phyloP scores from a whole-genome alignment of 1,140 invertebrate genomes.

The Dreissena polymorpha region DNA sequence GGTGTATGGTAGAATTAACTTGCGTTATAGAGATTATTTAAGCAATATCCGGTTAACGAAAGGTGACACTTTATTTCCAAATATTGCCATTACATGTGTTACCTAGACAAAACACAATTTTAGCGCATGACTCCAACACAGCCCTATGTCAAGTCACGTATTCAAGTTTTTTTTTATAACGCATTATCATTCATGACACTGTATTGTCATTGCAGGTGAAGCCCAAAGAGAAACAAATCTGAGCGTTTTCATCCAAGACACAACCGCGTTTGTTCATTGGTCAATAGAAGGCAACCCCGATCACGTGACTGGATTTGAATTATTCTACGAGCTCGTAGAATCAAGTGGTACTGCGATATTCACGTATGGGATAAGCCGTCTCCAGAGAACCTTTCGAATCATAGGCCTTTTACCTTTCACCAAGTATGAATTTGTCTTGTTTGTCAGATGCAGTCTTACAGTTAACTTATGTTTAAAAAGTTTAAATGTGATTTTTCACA shows the following conservation, averaged over 20 bases:
- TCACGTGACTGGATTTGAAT: constrained; percentile 13
- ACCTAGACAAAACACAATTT: no score
- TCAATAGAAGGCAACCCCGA: constrained; percentile 3
- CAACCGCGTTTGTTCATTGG: constrained; percentile 24
- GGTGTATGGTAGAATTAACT: no score
- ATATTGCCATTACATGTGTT: no score
- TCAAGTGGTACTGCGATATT: constrained; percentile 10
- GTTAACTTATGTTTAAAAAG: no score
- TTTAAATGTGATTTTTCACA: neutral
- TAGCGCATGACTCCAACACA: no score
- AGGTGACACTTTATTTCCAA: no score
- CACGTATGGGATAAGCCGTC: constrained; percentile 33
- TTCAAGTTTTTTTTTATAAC: no score
- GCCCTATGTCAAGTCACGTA: no score
- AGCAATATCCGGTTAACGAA: no score
- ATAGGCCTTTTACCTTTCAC: constrained; percentile 29
- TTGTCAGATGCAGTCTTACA: neutral
- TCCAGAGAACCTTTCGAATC: constrained; percentile 16
- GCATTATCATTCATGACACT: no score
- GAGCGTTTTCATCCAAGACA: neutral
- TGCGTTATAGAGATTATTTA: no score
- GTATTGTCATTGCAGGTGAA: no score
- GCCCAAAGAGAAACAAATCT: neutral
- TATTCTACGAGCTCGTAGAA: constrained; percentile 24
- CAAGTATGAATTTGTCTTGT: constrained; percentile 12